Evolutionary conservation across 2,888 invertebrate species (phyloP).

Genomic region (Leuctra nigra): DNA sequence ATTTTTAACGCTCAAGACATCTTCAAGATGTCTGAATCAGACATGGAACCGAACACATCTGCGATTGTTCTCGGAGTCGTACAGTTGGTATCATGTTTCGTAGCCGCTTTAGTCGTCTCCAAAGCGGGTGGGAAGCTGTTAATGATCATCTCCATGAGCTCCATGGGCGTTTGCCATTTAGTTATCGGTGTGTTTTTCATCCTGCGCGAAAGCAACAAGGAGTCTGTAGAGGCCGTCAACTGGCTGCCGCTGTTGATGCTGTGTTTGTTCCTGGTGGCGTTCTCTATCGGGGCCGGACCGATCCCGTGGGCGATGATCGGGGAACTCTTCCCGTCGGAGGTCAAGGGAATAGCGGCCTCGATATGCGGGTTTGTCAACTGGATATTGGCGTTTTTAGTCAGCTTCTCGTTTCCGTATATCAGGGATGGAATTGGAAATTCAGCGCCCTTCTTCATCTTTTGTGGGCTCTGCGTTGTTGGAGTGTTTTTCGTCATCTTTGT

Average conservation of each 20-base stretch:
- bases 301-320: conserved; percentile 46
- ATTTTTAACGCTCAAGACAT: conserved; percentile 72
- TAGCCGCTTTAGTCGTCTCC: conserved; percentile 72
- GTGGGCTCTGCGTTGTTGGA: not conserved
- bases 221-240: not conserved
- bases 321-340: conserved; percentile 44
- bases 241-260: conserved; percentile 41
- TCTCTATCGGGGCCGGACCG: conserved; percentile 44
- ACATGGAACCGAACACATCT: conserved; percentile 51
- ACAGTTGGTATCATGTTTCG: conserved; percentile 68
- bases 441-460: not conserved
- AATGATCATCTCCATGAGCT: conserved; percentile 58
- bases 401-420: not conserved
- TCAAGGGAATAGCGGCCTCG: conserved; percentile 37
- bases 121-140: conserved; percentile 70
- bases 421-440: not conserved
- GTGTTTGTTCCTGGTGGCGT: conserved; percentile 41
- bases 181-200: conserved; percentile 65
- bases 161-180: conserved; percentile 66
- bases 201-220: conserved; percentile 14
- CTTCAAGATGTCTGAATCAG: conserved; percentile 57
- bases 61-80: conserved; percentile 75
- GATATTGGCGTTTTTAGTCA: conserved; percentile 35
- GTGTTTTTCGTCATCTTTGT: not conserved
- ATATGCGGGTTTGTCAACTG: conserved; percentile 42